These are phyloP conservation scores for Microdon myrmicae DNA, from an alignment of 2,888 invertebrate species.

Conservation along the genomic window DNA sequence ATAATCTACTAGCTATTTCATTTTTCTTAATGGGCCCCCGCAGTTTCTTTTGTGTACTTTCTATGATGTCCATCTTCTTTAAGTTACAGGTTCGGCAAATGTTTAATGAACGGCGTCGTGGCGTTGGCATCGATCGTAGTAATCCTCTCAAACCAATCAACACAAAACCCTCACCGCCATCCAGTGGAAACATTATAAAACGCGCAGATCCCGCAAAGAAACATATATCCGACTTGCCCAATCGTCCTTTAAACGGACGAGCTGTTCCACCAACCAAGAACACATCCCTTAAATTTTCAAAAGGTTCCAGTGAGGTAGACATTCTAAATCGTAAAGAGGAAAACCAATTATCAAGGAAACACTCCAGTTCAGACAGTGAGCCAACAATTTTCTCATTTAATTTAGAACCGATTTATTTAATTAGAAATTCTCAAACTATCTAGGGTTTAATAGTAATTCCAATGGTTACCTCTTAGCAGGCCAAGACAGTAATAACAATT, in stretches of 20 bases:
- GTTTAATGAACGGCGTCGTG: slow-evolving; percentile 84
- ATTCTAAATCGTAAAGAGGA: too few relatives aligned
- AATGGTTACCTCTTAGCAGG: slow-evolving; percentile 55
- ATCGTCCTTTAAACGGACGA: slow-evolving; percentile 20
- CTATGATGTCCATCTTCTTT: neutral
- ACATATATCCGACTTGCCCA: slow-evolving; percentile 2
- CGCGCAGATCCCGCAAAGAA: too few relatives aligned
- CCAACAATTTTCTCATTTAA: too few relatives aligned
- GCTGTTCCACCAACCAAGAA: too few relatives aligned
- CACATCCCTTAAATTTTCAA: too few relatives aligned
- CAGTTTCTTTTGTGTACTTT: neutral
- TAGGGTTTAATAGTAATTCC: slow-evolving; percentile 49
- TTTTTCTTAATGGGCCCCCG: neutral
- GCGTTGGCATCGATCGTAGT: slow-evolving; percentile 82
- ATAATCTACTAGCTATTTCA: neutral
- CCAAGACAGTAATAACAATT: slow-evolving; percentile 56
- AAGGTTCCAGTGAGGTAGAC: too few relatives aligned
- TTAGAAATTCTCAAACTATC: slow-evolving; percentile 57
- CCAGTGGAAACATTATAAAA: too few relatives aligned
- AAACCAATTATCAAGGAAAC: too few relatives aligned
- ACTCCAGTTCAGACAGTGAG: too few relatives aligned
- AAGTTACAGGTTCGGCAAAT: slow-evolving; percentile 78
- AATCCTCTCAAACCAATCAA: slow-evolving; percentile 81
- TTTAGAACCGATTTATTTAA: too few relatives aligned
- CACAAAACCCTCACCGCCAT: slow-evolving; percentile 48